These are phyloP conservation scores for Galeopterus variegatus DNA, from an alignment of 2,113 vertebrate genomes.

Conservation along the genomic window DNA sequence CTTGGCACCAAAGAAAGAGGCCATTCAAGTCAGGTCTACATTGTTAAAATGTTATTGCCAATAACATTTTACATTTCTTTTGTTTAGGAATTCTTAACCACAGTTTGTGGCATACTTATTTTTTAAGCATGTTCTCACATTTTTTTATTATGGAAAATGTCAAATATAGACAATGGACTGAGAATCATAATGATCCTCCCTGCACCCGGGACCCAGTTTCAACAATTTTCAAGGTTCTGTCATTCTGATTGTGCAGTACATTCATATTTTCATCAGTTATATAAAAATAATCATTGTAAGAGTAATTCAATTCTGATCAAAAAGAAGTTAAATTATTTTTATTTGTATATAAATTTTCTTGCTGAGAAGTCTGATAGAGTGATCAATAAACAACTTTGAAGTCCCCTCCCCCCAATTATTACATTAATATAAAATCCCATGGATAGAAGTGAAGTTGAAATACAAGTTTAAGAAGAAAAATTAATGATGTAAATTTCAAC, in stretches of 20 bases:
- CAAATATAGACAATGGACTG: neutral
- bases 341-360: neutral
- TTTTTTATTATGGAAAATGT: slow-evolving; percentile 11
- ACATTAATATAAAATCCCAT: neutral
- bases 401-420: neutral
- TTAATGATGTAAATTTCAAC: neutral
- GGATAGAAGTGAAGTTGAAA: neutral
- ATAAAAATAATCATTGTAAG: neutral
- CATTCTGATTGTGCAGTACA: neutral
- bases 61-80: neutral
- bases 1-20: neutral
- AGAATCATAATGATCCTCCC: neutral
- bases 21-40: neutral
- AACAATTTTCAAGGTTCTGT: neutral
- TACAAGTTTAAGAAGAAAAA: neutral
- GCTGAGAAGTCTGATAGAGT: neutral
- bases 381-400: neutral
- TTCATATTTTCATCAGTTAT: neutral
- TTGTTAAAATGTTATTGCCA: neutral
- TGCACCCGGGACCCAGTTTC: neutral
- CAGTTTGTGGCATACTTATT: neutral
- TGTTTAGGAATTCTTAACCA: slow-evolving; percentile 7
- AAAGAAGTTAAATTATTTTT: neutral
- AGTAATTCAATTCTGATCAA: neutral
- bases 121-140: neutral